Evolutionary conservation across 2,888 invertebrate genomes (phyloP).

Genomic region (Coenonympha arcania): DNA sequence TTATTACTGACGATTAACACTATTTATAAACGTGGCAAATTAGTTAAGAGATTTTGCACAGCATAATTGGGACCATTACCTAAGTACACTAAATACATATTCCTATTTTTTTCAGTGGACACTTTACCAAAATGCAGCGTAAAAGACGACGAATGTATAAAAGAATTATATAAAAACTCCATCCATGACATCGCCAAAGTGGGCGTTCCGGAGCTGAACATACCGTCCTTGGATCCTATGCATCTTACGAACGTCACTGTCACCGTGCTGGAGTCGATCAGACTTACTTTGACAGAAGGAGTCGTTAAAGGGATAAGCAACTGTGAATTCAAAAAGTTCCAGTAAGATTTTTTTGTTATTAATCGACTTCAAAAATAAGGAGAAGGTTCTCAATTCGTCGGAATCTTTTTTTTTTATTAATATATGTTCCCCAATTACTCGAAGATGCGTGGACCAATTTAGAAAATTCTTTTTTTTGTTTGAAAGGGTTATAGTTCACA

Average conservation of each 20-base stretch:
- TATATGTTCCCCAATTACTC: no score
- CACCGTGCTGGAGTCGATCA: slow-evolving; percentile 31
- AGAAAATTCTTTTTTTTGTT: no score
- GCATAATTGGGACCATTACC: slow-evolving; percentile 1
- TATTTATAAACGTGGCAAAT: no score
- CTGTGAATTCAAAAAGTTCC: not conserved
- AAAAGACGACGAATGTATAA: slow-evolving; percentile 37
- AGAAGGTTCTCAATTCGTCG: no score
- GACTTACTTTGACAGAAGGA: slow-evolving; percentile 39
- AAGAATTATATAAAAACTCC: slow-evolving; percentile 28
- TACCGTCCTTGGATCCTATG: slow-evolving; percentile 43
- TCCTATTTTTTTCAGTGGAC: slow-evolving; percentile 35
- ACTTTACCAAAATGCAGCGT: slow-evolving; percentile 38
- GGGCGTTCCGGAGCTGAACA: slow-evolving; percentile 37
- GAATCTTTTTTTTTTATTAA: no score
- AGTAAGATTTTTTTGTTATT: slow-evolving; percentile 4
- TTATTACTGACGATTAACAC: no score
- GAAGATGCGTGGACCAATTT: no score
- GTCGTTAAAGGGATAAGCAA: slow-evolving; percentile 32
- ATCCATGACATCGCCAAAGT: slow-evolving; percentile 31
- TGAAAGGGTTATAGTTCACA: no score
- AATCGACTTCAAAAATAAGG: no score
- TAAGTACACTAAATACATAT: not conserved
- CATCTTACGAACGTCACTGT: slow-evolving; percentile 33
- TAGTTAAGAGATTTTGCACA: no score